Conservation (phyloP, 2,797 vertebrate genomes). For the Hybognathus amarus region DNA sequence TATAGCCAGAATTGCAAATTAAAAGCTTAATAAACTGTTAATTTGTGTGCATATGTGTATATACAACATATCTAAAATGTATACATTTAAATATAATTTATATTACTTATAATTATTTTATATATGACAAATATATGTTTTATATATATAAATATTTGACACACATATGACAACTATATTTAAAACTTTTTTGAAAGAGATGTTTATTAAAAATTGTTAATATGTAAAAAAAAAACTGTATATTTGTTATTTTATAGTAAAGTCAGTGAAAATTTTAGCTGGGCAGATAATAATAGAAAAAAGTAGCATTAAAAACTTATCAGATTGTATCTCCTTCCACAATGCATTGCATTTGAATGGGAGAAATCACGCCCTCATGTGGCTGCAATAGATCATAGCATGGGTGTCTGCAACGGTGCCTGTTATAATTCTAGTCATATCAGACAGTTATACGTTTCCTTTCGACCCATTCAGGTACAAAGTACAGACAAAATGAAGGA, state of each 20-base stretch:
- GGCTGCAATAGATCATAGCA: conserved; percentile 33
- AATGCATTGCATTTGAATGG: not conserved
- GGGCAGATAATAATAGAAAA: not conserved
- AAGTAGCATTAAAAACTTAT: not conserved
- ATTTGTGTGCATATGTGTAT: not conserved
- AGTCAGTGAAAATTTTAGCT: not conserved
- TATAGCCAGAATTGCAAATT: not conserved
- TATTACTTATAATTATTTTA: not conserved
- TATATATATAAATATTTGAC: not conserved
- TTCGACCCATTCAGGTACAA: conserved; percentile 12
- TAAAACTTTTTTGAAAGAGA: not conserved
- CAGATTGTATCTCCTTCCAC: not conserved
- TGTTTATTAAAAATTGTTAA: not conserved
- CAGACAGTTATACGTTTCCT: conserved; percentile 12
- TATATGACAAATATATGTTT: not conserved
- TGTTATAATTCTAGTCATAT: conserved; percentile 33
- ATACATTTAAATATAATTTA: too few species aligned
- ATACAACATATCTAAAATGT: not conserved
- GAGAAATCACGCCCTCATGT: conserved; percentile 49
- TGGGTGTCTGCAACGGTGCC: not conserved
- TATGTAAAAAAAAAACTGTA: not conserved
- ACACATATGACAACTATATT: not conserved
- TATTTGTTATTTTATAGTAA: not conserved
- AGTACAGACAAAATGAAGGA: conserved; percentile 54
- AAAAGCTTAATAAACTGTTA: not conserved